Conservation (phyloP, 2,888 invertebrate species). For the Ectobius pallidus region DNA sequence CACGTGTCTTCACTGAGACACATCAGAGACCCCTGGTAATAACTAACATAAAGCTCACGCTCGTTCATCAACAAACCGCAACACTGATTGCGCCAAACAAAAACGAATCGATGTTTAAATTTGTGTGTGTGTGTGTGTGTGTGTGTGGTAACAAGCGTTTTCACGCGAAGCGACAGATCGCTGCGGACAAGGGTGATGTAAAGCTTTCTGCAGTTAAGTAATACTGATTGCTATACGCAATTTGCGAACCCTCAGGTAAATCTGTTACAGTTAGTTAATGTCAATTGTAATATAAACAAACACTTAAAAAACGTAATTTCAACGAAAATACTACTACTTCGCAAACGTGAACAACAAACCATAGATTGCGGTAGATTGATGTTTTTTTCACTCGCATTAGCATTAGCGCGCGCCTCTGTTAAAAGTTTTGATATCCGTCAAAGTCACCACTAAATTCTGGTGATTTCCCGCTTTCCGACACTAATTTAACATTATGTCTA, state of each 20-base stretch:
- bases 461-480: no score
- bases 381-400: no score
- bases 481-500: no score
- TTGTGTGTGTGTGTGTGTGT: slow-evolving; percentile 24
- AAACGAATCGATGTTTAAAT: slow-evolving; percentile 37
- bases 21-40: slow-evolving; percentile 18
- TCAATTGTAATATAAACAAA: neutral
- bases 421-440: no score
- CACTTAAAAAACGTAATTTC: no score
- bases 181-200: slow-evolving; percentile 20
- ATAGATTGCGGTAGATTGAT: no score
- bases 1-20: slow-evolving; percentile 3
- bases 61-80: slow-evolving; percentile 37
- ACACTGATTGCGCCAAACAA: slow-evolving; percentile 40
- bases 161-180: neutral
- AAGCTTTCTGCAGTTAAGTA: neutral
- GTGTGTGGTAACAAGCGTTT: neutral
- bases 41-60: slow-evolving; percentile 29
- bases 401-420: no score
- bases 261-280: neutral
- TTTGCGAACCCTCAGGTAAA: neutral
- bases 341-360: no score
- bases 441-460: no score
- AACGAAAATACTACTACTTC: no score
- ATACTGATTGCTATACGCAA: neutral